Base-by-base conservation (phyloP, 2,797 vertebrate genomes). In the Molossus alvarezi region DNA sequence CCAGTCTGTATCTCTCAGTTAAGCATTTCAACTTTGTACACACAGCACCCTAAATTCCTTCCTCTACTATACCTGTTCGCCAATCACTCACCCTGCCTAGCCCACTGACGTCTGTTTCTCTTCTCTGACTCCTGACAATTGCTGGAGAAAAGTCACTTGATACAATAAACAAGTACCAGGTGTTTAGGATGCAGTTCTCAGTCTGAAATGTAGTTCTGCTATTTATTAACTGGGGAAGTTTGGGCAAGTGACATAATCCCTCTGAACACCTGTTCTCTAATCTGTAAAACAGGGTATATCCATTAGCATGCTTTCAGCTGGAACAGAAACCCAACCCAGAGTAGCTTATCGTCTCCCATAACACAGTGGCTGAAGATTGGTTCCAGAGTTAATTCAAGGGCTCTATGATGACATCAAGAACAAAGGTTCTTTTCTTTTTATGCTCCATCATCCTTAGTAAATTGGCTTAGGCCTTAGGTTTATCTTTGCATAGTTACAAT, bases 121-220 rank as follows among this genome's bases (percentile, higher is more conserved):
- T 14, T 88, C 14, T 13, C 21, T 72, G 82, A 83, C 57, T 87
- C 65, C 90, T 82, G 3, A 87, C 55, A 96, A 58, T 53, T 79
- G 64, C 58, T 94, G 69, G 29, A 69, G 82, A 82, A 89, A 87
- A 81, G 80, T 33, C 72, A 86, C 51, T 65, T 25, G 80, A 86
- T 62, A 48, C 7, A 80, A 29, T 33, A 86, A 81, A 48, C 27
- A 60, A 69, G 15, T 60, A 81, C 25, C 45, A 73, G 60, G 29
- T 20, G 18, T 55, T 93, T 37, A 64, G 57, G 41, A 60, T 45
- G 18, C 9, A 73, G 41, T 21, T 55, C 69, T 82, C 73, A 41
- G 5, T 82, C 62, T 92, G 51, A 79, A 92, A 33, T 25, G 64
- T 18, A 67, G 25, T 29, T 90, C 45, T 91, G 79, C 41, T 67